These are phyloP conservation scores for Carassius gibelio DNA, from an alignment of 2,113 vertebrate species.

Conservation along the genomic window DNA sequence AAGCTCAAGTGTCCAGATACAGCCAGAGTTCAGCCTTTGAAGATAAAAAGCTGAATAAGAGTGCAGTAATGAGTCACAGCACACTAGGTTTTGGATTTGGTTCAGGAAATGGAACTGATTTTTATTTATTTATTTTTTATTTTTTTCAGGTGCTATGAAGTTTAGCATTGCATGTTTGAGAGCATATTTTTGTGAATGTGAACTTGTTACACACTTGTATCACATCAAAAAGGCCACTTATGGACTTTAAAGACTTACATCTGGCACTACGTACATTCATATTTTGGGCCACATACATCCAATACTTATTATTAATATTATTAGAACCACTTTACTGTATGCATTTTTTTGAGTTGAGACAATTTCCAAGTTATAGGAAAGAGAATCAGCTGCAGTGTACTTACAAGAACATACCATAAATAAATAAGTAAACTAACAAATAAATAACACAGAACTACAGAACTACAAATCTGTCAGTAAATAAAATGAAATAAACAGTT, in stretches of 20 bases:
- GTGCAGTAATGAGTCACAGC: not conserved
- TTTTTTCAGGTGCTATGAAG: not conserved
- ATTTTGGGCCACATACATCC: not conserved
- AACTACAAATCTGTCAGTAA: too few species aligned
- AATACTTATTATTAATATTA: not conserved
- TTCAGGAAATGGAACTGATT: not conserved
- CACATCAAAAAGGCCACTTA: not conserved
- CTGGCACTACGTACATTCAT: not conserved
- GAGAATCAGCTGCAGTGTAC: not conserved
- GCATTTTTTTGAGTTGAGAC: not conserved
- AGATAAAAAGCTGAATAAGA: conserved; percentile 36
- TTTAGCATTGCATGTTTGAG: not conserved
- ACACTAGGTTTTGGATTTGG: not conserved
- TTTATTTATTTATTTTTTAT: not conserved
- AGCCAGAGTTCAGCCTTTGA: conserved; percentile 29
- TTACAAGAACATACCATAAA: not conserved
- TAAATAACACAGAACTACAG: too few species aligned
- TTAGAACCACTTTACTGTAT: not conserved
- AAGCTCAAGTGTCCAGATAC: conserved; percentile 47
- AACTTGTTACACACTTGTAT: not conserved
- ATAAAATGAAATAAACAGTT: too few species aligned
- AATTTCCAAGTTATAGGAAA: not conserved
- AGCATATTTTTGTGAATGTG: not conserved
- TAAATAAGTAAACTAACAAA: too few species aligned
- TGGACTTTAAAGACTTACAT: not conserved